These are phyloP conservation scores for Cheilosia vernalis DNA, from an alignment of 2,888 invertebrate species.

Conservation along the genomic window DNA sequence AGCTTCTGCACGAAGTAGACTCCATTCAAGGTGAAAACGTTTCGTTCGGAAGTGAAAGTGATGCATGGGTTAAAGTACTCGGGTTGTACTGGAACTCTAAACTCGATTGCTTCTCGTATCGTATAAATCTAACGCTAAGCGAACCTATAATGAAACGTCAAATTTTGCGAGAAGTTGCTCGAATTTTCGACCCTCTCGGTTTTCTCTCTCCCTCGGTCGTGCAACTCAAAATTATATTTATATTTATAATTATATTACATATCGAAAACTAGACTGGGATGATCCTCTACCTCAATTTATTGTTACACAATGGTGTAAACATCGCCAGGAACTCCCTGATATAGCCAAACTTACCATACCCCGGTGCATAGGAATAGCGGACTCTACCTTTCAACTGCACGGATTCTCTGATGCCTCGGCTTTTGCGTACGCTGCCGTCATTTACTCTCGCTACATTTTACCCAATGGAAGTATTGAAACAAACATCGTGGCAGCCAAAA, in stretches of 20 bases:
- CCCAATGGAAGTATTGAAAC: too few relatives aligned
- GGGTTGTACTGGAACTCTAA: conserved; percentile 7
- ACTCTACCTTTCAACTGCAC: too few relatives aligned
- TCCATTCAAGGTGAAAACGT: background rate
- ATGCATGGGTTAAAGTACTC: conserved; percentile 51
- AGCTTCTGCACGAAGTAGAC: conserved; percentile 68
- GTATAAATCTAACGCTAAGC: background rate
- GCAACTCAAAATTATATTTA: conserved; percentile 55
- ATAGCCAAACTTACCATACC: too few relatives aligned
- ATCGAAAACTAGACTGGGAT: too few relatives aligned
- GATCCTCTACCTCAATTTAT: too few relatives aligned
- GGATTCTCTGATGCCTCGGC: too few relatives aligned
- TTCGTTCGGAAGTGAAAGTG: background rate
- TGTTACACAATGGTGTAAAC: too few relatives aligned
- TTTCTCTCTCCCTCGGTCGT: conserved; percentile 63
- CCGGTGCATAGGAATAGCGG: background rate
- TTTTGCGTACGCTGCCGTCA: too few relatives aligned
- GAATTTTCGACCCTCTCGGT: conserved; percentile 68
- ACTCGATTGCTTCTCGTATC: too few relatives aligned
- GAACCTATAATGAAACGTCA: conserved; percentile 26
- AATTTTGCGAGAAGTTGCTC: conserved; percentile 30
- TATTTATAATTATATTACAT: background rate
- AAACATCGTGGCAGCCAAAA: too few relatives aligned
- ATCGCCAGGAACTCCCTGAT: too few relatives aligned
- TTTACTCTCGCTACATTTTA: too few relatives aligned